Evolutionary conservation across 1,140 invertebrate species (phyloP).

Genomic region (Mizuhopecten yessoensis): DNA sequence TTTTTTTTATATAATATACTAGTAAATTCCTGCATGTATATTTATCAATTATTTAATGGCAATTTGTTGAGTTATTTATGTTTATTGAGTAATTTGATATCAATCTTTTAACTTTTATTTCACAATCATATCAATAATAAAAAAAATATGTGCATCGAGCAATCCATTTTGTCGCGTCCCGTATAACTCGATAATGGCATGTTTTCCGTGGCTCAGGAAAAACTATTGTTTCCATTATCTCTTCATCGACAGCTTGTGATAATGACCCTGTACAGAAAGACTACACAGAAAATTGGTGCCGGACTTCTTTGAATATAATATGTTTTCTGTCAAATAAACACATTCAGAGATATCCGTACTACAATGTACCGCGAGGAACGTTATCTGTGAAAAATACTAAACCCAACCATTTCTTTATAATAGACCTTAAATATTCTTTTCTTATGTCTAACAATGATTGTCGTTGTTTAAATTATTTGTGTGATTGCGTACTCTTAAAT

Average conservation of each 20-base stretch:
- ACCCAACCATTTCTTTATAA: too few relatives aligned
- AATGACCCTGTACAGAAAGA: background rate
- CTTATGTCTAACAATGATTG: too few relatives aligned
- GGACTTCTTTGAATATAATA: background rate
- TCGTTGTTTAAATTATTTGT: too few relatives aligned
- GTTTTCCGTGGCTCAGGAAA: background rate
- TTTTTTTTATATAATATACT: too few relatives aligned
- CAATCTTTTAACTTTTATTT: background rate
- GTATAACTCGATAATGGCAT: background rate
- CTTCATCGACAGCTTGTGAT: background rate
- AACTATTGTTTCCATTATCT: background rate
- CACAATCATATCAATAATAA: background rate
- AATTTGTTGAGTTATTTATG: background rate
- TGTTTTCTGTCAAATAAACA: background rate
- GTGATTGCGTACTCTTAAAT: too few relatives aligned
- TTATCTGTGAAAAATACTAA: too few relatives aligned
- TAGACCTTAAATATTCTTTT: too few relatives aligned
- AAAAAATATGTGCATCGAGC: background rate
- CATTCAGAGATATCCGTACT: background rate
- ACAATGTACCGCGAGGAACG: too few relatives aligned
- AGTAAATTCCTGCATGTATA: too few relatives aligned
- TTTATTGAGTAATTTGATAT: background rate
- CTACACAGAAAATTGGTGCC: background rate
- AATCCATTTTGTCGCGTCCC: background rate
- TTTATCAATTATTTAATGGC: too few relatives aligned